Base-by-base conservation (phyloP, 2,113 vertebrate genomes). In the Etheostoma cragini region DNA sequence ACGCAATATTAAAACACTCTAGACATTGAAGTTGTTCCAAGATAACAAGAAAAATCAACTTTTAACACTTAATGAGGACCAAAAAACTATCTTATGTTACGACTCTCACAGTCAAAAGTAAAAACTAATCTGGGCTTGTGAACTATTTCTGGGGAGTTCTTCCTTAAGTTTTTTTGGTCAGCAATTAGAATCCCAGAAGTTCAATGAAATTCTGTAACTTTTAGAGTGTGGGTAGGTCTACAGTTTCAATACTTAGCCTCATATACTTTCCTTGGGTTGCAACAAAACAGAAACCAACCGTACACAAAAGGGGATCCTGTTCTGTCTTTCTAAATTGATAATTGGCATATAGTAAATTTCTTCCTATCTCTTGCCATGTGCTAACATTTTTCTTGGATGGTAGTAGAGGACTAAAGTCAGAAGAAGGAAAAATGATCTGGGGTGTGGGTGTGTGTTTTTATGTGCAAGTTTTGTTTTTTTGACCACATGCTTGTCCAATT, bases 341-440 rank as follows among this genome's bases (percentile, higher is more conserved):
- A 94, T 93, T 93, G 83, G 84, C 82, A 87, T 81, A 83, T 91
- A 45, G 52, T 84, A 78, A 85, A 92, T 87, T 93, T 75, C 86
- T 90, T 87, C 69, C 88, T 89, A 90, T 94, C 72, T 86, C 84
- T 79, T 87, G 76, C 89, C 93, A 94, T 92, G 75, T 94, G 93
- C 83, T 91, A 93, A 87, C 90, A 88, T 92, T 95, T 95, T 94
- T 84, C 89, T 81, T 52, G 15, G 72, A 82, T 83, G 71, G 38
- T 74, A 75, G 82, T 57, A 62, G 21, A 78, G 57, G 53, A 64
- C 67, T 70, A 3, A 78, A 81, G 66, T 81, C 75, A 81, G 56
- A 67, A 53, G 53, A 64, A 56, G 54, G 71, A 67, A 87, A 89
- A 84, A 72, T 82, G 66, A 63, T 84, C 61, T 75, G 24, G 47